Conservation (phyloP, 2,888 invertebrate genomes). For the Caenorhabditis sp. region DNA sequence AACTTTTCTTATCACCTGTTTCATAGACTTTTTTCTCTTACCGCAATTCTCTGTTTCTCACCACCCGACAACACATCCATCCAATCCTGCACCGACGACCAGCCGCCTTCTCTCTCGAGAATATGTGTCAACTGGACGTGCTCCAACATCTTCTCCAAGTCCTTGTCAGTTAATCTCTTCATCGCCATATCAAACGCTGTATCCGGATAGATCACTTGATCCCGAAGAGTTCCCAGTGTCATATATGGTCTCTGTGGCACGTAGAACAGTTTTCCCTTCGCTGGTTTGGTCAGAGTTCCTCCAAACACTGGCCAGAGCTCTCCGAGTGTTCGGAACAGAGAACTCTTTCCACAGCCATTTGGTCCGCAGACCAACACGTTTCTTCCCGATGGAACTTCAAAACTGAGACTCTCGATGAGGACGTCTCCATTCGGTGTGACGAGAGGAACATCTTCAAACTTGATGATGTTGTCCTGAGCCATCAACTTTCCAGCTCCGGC, state of each 20-base stretch:
- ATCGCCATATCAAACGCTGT: slow-evolving; percentile 88
- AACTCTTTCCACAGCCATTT: slow-evolving; percentile 85
- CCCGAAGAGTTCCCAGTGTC: slow-evolving; percentile 94
- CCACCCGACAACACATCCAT: slow-evolving; percentile 87
- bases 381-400: slow-evolving; percentile 91
- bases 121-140: slow-evolving; percentile 84
- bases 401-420: slow-evolving; percentile 90
- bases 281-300: slow-evolving; percentile 91
- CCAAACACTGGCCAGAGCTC: slow-evolving; percentile 85
- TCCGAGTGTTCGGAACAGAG: slow-evolving; percentile 85
- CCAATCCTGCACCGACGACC: slow-evolving; percentile 89
- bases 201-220: slow-evolving; percentile 95
- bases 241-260: slow-evolving; percentile 96
- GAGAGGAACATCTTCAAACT: slow-evolving; percentile 94
- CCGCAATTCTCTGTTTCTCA: slow-evolving; percentile 86
- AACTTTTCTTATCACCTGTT: slow-evolving; percentile 17
- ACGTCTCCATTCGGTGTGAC: slow-evolving; percentile 98
- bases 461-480: slow-evolving; percentile 89
- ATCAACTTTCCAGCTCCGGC: slow-evolving; percentile 74
- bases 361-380: slow-evolving; percentile 86
- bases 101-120: slow-evolving; percentile 84
- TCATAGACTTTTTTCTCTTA: slow-evolving; percentile 83
- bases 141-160: slow-evolving; percentile 89
- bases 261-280: slow-evolving; percentile 95
- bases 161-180: slow-evolving; percentile 88